Evolutionary conservation across 2,888 invertebrate species (phyloP).

Genomic region (Euspilapteryx auroguttella): DNA sequence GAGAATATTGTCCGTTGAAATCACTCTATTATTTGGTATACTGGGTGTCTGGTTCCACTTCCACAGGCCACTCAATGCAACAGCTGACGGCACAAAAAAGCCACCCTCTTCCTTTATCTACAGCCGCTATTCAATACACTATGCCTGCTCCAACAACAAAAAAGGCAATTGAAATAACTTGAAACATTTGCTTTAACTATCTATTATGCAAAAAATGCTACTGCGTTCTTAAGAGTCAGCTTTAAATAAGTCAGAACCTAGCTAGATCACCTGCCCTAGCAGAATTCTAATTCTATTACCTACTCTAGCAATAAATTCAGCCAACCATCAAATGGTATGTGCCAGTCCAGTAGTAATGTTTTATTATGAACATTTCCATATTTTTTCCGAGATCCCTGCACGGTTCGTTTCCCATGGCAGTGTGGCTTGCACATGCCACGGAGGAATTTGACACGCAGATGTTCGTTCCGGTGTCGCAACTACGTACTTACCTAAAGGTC

Average conservation of each 20-base stretch:
- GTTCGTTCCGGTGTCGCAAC: constrained; percentile 39
- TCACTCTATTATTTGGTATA: too few relatives aligned
- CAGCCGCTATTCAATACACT: constrained; percentile 17
- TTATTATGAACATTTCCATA: constrained; percentile 4
- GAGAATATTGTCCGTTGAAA: too few relatives aligned
- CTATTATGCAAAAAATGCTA: too few relatives aligned
- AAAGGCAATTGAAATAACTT: too few relatives aligned
- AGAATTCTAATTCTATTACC: neutral
- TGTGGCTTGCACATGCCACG: constrained; percentile 50
- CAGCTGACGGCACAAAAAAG: constrained; percentile 43
- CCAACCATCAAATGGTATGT: neutral
- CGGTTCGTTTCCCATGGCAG: constrained; percentile 42
- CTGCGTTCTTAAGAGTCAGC: too few relatives aligned
- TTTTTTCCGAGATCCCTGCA: constrained; percentile 30
- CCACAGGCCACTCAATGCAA: constrained; percentile 10
- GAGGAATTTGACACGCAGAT: constrained; percentile 60
- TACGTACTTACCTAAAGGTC: too few relatives aligned
- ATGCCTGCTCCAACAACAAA: too few relatives aligned
- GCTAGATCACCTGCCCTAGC: too few relatives aligned
- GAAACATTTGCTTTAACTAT: too few relatives aligned
- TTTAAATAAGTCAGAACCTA: too few relatives aligned
- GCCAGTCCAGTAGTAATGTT: neutral
- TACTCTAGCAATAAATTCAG: neutral
- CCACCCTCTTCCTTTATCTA: constrained; percentile 29
- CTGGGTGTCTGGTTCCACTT: neutral